Evolutionary conservation across 2,797 vertebrate genomes (phyloP).

Genomic region (Xenopus petersii): DNA sequence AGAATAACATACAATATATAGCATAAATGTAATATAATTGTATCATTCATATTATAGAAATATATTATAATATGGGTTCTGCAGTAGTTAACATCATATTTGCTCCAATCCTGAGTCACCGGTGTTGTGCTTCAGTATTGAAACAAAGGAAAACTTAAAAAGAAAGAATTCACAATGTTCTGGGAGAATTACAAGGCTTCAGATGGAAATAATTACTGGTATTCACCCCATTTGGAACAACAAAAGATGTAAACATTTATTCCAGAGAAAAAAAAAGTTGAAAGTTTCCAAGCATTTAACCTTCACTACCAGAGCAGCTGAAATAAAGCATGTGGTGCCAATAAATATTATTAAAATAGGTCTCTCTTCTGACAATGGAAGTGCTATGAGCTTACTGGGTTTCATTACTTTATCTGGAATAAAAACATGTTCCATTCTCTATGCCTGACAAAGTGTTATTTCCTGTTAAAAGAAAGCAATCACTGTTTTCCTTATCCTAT

Average conservation of each 20-base stretch:
- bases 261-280: slow-evolving; percentile 1
- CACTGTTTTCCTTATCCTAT: slow-evolving; percentile 7
- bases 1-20: too few species aligned
- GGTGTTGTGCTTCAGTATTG: too few species aligned
- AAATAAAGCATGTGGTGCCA: background rate
- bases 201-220: slow-evolving; percentile 18
- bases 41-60: too few species aligned
- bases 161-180: slow-evolving; percentile 1
- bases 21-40: too few species aligned
- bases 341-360: slow-evolving; percentile 9
- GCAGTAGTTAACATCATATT: too few species aligned
- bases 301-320: background rate
- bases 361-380: background rate
- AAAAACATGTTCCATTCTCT: slow-evolving; percentile 7
- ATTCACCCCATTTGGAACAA: slow-evolving; percentile 15
- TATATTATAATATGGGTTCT: too few species aligned
- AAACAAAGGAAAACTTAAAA: background rate
- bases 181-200: slow-evolving; percentile 4
- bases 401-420: slow-evolving; percentile 19
- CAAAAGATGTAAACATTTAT: slow-evolving; percentile 6
- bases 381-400: slow-evolving; percentile 7
- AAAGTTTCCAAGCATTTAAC: slow-evolving; percentile 1
- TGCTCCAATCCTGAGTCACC: too few species aligned
- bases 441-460: background rate
- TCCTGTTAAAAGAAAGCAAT: background rate